Conservation (phyloP, 2,797 vertebrate species). For the Gymnoscopelus braueri region DNA sequence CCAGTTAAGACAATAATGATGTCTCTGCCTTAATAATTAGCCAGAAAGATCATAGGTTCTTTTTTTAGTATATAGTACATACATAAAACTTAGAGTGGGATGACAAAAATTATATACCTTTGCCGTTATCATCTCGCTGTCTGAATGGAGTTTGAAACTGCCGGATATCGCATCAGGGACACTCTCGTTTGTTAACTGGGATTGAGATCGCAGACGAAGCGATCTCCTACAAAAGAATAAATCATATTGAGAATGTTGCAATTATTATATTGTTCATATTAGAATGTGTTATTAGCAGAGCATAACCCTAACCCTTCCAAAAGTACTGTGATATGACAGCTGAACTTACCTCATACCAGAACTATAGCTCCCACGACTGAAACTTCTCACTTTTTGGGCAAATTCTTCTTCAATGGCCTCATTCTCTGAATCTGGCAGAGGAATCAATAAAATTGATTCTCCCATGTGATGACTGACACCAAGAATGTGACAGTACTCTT, state of each 20-base stretch:
- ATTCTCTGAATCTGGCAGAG: conserved; percentile 46
- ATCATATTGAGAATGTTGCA: conserved; percentile 14
- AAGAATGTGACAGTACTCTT: background rate
- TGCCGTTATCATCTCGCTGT: conserved; percentile 4
- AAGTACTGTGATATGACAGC: background rate
- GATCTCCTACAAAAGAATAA: conserved; percentile 62
- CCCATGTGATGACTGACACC: background rate
- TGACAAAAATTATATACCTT: conserved; percentile 35
- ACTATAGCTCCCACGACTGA: conserved; percentile 62
- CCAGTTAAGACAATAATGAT: no score
- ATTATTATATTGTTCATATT: background rate
- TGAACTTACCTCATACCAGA: conserved; percentile 67
- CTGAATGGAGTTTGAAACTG: conserved; percentile 30
- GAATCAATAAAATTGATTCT: conserved; percentile 2
- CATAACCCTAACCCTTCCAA: background rate
- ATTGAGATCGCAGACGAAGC: conserved; percentile 68
- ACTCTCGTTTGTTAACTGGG: conserved; percentile 61
- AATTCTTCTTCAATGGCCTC: conserved; percentile 44
- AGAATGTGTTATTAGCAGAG: background rate
- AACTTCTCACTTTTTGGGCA: conserved; percentile 50
- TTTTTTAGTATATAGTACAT: no score
- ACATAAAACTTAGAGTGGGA: no score
- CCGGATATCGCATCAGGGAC: conserved; percentile 57
- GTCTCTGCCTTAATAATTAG: no score
- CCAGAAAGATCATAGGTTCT: no score